These are phyloP conservation scores for Athrips mouffetella DNA, from an alignment of 2,888 invertebrate species.

Conservation along the genomic window DNA sequence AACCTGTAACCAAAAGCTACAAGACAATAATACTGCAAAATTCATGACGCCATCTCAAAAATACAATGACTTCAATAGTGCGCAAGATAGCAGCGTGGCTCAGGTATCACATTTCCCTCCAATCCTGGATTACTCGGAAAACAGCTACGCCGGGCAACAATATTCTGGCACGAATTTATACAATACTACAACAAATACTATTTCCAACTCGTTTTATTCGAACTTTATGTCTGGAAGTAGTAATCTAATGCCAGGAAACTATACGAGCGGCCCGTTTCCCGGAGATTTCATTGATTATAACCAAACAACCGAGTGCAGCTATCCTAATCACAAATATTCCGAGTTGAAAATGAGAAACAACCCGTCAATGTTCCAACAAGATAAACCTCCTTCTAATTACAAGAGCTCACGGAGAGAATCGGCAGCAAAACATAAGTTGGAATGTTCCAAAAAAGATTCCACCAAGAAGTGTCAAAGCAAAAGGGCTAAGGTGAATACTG, in stretches of 20 bases:
- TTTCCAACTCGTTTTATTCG: constrained; percentile 69
- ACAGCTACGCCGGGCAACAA: constrained; percentile 61
- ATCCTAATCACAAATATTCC: constrained; percentile 64
- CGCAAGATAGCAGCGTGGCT: constrained; percentile 62
- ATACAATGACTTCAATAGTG: constrained; percentile 54
- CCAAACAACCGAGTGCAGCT: constrained; percentile 65
- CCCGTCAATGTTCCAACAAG: constrained; percentile 48
- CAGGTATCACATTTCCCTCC: constrained; percentile 73
- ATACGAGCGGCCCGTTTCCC: constrained; percentile 57
- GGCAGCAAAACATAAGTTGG: constrained; percentile 65
- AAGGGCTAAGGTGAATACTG: constrained; percentile 53
- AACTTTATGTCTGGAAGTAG: constrained; percentile 67
- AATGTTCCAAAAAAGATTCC: constrained; percentile 69
- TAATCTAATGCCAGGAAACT: constrained; percentile 65
- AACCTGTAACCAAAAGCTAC: constrained; percentile 56
- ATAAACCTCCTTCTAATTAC: constrained; percentile 53
- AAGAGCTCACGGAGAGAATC: constrained; percentile 62
- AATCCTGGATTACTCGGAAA: constrained; percentile 66
- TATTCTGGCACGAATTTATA: constrained; percentile 67
- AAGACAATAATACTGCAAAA: constrained; percentile 50
- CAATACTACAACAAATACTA: constrained; percentile 66
- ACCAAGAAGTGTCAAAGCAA: constrained; percentile 68
- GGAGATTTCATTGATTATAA: constrained; percentile 69
- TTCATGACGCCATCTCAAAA: constrained; percentile 58
- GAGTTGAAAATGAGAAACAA: constrained; percentile 68